phyloP scores from a whole-genome alignment of 1,140 invertebrate genomes.

The Heliconius hewitsoni region DNA sequence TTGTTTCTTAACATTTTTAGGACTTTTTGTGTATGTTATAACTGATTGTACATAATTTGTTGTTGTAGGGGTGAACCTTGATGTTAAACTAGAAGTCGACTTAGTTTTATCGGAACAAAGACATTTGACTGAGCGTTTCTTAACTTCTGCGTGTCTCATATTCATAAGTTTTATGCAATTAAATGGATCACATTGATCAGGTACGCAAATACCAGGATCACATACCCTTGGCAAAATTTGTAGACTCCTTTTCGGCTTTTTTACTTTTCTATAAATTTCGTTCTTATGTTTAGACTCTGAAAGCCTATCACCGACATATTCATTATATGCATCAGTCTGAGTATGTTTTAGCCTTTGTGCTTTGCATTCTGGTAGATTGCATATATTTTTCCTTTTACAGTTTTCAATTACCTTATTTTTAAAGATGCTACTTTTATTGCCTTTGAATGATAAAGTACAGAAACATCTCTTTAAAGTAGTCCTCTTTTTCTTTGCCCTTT shows the following conservation, averaged over 20 bases:
- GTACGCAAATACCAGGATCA: constrained; percentile 42
- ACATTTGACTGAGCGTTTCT: constrained; percentile 17
- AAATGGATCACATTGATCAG: constrained; percentile 37
- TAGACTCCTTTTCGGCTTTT: neutral
- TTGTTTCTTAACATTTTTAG: neutral
- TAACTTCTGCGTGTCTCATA: constrained; percentile 20
- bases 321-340: neutral
- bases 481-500: constrained; percentile 13
- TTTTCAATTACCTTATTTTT: neutral
- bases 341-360: neutral
- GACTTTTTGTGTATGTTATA: neutral
- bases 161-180: constrained; percentile 33
- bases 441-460: constrained; percentile 14
- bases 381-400: too few species aligned
- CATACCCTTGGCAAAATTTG: constrained; percentile 16
- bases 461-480: constrained; percentile 11
- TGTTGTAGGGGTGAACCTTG: constrained; percentile 5
- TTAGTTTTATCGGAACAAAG: constrained; percentile 23
- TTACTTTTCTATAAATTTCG: neutral
- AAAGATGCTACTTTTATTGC: neutral
- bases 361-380: neutral
- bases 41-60: neutral
- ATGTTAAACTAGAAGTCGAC: constrained; percentile 26
- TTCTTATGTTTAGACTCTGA: neutral
- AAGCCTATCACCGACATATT: neutral